Conservation (phyloP, 2,888 invertebrate genomes). For the Lysandra coridon region DNA sequence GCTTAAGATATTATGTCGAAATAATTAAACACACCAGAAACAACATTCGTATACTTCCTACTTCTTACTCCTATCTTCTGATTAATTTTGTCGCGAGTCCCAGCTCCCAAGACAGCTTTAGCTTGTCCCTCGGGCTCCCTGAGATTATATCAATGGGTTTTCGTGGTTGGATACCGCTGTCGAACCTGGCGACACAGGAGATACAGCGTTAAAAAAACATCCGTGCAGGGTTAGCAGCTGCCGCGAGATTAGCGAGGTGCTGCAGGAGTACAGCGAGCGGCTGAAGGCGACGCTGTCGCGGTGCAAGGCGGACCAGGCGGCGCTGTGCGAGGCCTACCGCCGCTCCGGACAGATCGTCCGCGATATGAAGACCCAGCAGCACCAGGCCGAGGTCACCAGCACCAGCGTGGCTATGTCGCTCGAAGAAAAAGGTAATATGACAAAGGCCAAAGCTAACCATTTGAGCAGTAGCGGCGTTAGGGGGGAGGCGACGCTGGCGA, state of each 20-base stretch:
- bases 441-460: no score
- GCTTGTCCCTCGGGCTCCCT: no score
- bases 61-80: no score
- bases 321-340: constrained; percentile 55
- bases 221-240: constrained; percentile 49
- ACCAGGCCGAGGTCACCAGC: constrained; percentile 41
- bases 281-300: constrained; percentile 56
- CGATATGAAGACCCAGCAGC: constrained; percentile 44
- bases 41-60: background rate
- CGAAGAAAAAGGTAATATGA: constrained; percentile 47
- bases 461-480: no score
- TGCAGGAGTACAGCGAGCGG: constrained; percentile 55
- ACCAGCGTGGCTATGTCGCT: constrained; percentile 41
- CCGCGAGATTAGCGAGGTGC: constrained; percentile 59
- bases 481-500: background rate
- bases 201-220: background rate
- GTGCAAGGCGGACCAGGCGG: constrained; percentile 54
- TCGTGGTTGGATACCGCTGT: no score
- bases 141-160: no score
- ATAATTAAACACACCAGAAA: background rate
- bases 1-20: no score
- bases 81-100: no score
- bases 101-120: no score
- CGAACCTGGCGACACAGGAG: no score
- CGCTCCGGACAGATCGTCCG: constrained; percentile 47